Percentiles rank a stretch among this genome's conserved stretches.
Evolutionary conservation across 2,113 vertebrate species (phyloP).

Genomic region (Morone chrysops): DNA sequence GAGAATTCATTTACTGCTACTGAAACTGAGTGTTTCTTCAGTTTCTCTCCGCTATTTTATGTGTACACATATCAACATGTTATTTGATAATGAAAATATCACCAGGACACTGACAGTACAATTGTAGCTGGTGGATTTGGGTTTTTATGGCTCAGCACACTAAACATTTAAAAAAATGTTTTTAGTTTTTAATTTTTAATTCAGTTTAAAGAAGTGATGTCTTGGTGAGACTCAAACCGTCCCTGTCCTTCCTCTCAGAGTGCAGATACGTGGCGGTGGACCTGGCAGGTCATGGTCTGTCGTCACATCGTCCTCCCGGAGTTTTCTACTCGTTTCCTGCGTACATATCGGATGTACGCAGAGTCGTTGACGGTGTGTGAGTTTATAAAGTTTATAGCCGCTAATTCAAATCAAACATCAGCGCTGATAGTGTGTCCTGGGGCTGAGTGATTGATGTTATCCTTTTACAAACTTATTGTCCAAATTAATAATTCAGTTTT

Average conservation of each 20-base stretch:
- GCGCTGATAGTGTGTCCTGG: too few relatives aligned
- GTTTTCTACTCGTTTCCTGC: constrained; percentile 82
- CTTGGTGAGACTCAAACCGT: background rate
- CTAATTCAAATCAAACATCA: background rate
- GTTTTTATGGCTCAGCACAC: too few relatives aligned
- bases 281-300: constrained; percentile 90
- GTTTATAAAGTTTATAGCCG: background rate
- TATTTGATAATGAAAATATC: background rate
- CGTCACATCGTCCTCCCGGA: constrained; percentile 88
- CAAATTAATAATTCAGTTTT: background rate
- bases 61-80: background rate
- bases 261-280: constrained; percentile 89
- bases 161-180: too few relatives aligned
- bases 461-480: background rate
- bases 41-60: background rate
- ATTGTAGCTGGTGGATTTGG: background rate
- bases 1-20: too few relatives aligned
- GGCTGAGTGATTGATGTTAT: background rate
- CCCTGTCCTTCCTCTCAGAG: constrained; percentile 76
- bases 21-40: background rate
- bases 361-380: constrained; percentile 83
- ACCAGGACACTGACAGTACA: background rate
- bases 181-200: too few relatives aligned
- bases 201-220: background rate
- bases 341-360: constrained; percentile 86